Conservation (phyloP, 2,888 invertebrate species). For the Cerastoderma edule region DNA sequence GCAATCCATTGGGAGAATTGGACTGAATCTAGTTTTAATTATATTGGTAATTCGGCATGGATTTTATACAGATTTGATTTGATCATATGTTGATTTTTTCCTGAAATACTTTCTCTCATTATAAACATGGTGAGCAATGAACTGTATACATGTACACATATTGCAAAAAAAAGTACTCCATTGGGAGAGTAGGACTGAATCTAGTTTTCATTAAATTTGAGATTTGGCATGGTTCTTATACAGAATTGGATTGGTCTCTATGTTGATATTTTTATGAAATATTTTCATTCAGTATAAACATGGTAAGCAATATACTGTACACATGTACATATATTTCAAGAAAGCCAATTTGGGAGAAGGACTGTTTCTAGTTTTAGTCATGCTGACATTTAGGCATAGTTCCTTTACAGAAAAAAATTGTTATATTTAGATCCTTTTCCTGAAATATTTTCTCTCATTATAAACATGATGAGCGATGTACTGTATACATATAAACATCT, state of each 20-base stretch:
- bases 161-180: conserved; percentile 78
- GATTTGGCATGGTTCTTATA: conserved; percentile 26
- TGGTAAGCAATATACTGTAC: too few species aligned
- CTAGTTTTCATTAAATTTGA: conserved; percentile 82
- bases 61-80: too few species aligned
- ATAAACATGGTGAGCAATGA: too few species aligned
- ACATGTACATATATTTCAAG: conserved; percentile 83
- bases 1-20: conserved; percentile 83
- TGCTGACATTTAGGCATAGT: conserved; percentile 79
- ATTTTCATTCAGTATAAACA: too few species aligned
- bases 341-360: conserved; percentile 82
- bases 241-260: too few species aligned
- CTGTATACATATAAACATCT: conserved; percentile 84
- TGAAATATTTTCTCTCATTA: too few species aligned
- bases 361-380: conserved; percentile 79
- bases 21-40: conserved; percentile 77
- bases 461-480: too few species aligned
- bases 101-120: too few species aligned
- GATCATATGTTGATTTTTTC: too few species aligned
- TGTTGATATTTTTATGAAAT: too few species aligned
- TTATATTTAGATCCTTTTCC: too few species aligned
- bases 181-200: conserved; percentile 82
- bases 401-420: too few species aligned
- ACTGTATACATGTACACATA: conserved; percentile 84
- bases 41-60: conserved; percentile 81